phyloP scores from a whole-genome alignment of 2,797 vertebrate genomes.

The Manis crassicaudata region DNA sequence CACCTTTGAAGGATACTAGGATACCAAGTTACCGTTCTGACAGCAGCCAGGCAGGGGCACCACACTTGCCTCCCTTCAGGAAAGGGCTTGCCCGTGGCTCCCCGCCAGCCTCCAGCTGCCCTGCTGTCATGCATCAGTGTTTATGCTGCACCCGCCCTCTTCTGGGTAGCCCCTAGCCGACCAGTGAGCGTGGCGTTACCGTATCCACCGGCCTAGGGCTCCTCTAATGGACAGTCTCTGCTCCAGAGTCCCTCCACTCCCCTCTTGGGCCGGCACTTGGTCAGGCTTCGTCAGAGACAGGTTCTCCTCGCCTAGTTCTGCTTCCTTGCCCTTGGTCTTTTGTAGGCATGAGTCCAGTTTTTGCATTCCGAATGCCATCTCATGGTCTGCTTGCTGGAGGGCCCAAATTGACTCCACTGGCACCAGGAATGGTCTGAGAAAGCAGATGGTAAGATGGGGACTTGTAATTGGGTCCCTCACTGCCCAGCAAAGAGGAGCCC shows the following conservation, averaged over 20 bases:
- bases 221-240: background rate
- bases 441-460: background rate
- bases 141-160: no score
- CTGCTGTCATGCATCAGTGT: rapidly evolving
- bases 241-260: background rate
- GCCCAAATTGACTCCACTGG: background rate
- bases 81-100: background rate
- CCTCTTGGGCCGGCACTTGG: background rate
- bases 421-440: background rate
- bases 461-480: background rate
- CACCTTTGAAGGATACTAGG: background rate
- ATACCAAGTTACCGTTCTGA: background rate
- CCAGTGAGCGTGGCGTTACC: background rate
- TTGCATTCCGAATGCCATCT: background rate
- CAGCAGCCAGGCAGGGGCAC: background rate
- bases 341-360: background rate
- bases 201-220: background rate
- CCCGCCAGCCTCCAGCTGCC: background rate
- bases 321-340: background rate
- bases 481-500: background rate
- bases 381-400: background rate
- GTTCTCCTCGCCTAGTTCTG: background rate
- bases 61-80: background rate
- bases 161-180: background rate
- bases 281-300: background rate